Conservation (phyloP, 2,888 invertebrate species). For the Hoplodrina ambigua region DNA sequence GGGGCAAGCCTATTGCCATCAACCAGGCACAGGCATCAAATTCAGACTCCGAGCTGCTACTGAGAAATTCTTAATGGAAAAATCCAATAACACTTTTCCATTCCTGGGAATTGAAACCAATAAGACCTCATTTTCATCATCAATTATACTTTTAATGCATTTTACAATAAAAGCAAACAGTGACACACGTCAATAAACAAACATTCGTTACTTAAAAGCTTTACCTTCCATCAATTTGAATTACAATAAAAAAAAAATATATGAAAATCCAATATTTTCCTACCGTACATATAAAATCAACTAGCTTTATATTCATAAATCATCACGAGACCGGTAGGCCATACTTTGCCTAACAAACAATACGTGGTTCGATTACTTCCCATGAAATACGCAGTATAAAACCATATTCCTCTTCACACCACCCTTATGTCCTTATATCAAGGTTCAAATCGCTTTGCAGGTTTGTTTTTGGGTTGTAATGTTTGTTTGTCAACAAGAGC, state of each 20-base stretch:
- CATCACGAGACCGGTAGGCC: slow-evolving; percentile 51
- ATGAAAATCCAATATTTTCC: slow-evolving; percentile 39
- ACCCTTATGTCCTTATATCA: slow-evolving; percentile 8
- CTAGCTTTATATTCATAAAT: slow-evolving; percentile 55
- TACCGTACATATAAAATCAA: slow-evolving; percentile 35
- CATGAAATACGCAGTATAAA: slow-evolving; percentile 8
- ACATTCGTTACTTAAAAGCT: slow-evolving; percentile 7
- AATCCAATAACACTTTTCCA: no score
- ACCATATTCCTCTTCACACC: not conserved
- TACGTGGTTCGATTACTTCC: slow-evolving; percentile 47
- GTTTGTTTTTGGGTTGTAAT: slow-evolving; percentile 1
- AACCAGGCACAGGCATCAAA: no score
- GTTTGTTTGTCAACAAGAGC: slow-evolving; percentile 39
- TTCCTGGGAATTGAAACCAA: no score
- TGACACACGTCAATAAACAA: not conserved
- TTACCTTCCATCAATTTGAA: slow-evolving; percentile 16
- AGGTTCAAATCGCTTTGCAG: slow-evolving; percentile 14
- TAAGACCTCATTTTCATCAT: no score
- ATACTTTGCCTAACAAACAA: slow-evolving; percentile 58
- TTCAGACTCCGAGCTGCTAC: no score
- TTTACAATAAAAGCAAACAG: not conserved
- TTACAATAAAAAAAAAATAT: slow-evolving; percentile 9
- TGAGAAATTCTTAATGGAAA: no score
- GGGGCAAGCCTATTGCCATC: no score
- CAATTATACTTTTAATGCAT: not conserved